Percentiles rank a stretch among this genome's conserved stretches.
phyloP scores from a whole-genome alignment of 2,113 vertebrate species.

The Odobenus rosmarus region DNA sequence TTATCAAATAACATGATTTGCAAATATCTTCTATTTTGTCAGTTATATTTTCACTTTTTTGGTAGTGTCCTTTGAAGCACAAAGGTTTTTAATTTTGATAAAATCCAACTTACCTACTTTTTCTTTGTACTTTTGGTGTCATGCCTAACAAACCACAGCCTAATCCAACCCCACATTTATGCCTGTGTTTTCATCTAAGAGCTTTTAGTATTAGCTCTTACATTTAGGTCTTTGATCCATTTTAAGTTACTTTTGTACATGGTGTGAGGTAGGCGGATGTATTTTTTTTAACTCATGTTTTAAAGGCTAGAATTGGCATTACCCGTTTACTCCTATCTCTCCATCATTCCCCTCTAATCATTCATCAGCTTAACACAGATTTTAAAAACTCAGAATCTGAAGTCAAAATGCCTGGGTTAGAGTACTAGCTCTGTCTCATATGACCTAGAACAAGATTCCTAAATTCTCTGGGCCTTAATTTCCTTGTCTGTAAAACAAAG shows the following conservation, averaged over 20 bases:
- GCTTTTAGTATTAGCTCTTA: not conserved
- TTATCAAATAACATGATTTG: not conserved
- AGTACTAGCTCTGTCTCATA: not conserved
- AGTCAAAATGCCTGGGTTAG: not conserved
- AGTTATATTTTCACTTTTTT: not conserved
- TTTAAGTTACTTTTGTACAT: not conserved
- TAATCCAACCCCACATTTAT: not conserved
- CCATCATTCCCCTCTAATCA: not conserved
- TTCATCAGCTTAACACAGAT: not conserved
- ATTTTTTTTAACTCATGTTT: conserved; percentile 3
- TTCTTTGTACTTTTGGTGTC: not conserved
- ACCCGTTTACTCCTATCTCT: not conserved
- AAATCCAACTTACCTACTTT: not conserved
- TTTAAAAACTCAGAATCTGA: not conserved
- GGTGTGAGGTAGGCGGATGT: not conserved
- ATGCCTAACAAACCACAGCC: not conserved
- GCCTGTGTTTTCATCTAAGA: not conserved
- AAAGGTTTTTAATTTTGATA: not conserved
- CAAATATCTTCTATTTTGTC: not conserved
- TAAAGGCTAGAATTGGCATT: not conserved
- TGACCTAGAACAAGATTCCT: not conserved
- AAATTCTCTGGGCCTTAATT: not conserved
- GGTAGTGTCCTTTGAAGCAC: not conserved
- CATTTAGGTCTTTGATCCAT: not conserved
- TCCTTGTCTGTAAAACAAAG: not conserved